Base-by-base conservation (phyloP, 2,113 vertebrate species). In the Engystomops pustulosus region DNA sequence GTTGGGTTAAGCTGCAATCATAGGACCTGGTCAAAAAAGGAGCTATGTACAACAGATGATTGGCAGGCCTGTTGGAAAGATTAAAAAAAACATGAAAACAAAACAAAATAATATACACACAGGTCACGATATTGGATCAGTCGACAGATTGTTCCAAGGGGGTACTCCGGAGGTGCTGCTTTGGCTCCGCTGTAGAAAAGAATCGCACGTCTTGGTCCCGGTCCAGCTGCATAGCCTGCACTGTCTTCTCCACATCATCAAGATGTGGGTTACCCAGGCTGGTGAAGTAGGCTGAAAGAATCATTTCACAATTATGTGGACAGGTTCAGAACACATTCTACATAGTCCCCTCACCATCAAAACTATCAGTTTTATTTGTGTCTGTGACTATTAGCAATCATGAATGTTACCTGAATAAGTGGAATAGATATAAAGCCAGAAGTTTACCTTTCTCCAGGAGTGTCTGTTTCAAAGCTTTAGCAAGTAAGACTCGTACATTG, bases 371-470 rank as follows among this genome's bases (percentile, higher is more conserved):
- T n/a, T n/a, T n/a, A n/a, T n/a, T n/a, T n/a, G n/a, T n/a, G n/a
- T n/a, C n/a, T n/a, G n/a, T n/a, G n/a, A n/a, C n/a, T n/a, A n/a
- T n/a, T n/a, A n/a, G n/a, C n/a, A n/a, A n/a, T n/a, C n/a, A n/a
- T n/a, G n/a, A n/a, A n/a, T n/a, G n/a, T n/a, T n/a, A n/a, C n/a
- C n/a, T n/a, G n/a, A n/a, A n/a, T n/a, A n/a, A n/a, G n/a, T n/a
- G n/a, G n/a, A n/a, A n/a, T n/a, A n/a, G n/a, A n/a, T n/a, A n/a
- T n/a, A n/a, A n/a, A n/a, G n/a, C n/a, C n/a, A n/a, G n/a, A n/a
- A n/a, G n/a, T n/a, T n/a, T 86, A 95, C 96, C 94, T 95, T 96
- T 97, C 89, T 96, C 95, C 92, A 96, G 69, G 4, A 98, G 86
- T 0, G 93, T 96, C 89, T 96, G 96, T 44, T 94, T 89, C 1